Conservation (phyloP, 1,140 invertebrate genomes). For the Drosophila littoralis region DNA sequence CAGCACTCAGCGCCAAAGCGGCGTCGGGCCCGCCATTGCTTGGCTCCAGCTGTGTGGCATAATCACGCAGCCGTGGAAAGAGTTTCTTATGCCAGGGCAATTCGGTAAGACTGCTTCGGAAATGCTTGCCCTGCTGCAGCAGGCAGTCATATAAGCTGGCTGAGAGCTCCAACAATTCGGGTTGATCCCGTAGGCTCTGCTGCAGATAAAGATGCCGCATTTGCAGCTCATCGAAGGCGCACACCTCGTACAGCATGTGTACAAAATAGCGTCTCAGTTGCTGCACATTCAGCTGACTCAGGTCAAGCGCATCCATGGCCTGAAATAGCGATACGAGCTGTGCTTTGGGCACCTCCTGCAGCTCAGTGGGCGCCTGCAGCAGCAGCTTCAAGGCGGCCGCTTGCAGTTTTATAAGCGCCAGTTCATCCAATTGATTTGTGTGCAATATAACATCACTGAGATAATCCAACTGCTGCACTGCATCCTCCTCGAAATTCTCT, state of each 20-base stretch:
- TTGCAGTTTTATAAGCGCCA: slow-evolving; percentile 74
- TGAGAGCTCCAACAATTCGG: slow-evolving; percentile 29
- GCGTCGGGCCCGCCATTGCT: slow-evolving; percentile 7
- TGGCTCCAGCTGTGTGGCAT: slow-evolving; percentile 19
- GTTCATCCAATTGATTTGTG: slow-evolving; percentile 54
- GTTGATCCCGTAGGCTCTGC: slow-evolving; percentile 37
- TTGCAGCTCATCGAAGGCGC: slow-evolving; percentile 58
- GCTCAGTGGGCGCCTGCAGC: slow-evolving; percentile 13
- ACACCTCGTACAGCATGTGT: slow-evolving; percentile 68
- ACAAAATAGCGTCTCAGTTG: slow-evolving; percentile 44
- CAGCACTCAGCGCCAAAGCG: slow-evolving; percentile 53
- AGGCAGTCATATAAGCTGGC: slow-evolving; percentile 31
- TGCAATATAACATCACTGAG: slow-evolving; percentile 58
- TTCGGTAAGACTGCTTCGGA: neutral
- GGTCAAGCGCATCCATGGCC: slow-evolving; percentile 30
- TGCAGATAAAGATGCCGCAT: slow-evolving; percentile 64
- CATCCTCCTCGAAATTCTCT: slow-evolving; percentile 11
- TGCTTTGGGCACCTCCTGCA: slow-evolving; percentile 6
- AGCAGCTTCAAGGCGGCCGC: slow-evolving; percentile 57
- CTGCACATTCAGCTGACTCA: slow-evolving; percentile 38
- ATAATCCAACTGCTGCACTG: slow-evolving; percentile 15
- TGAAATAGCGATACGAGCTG: slow-evolving; percentile 37
- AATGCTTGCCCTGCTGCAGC: neutral
- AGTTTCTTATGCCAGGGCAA: slow-evolving; percentile 79
- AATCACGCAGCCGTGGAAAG: slow-evolving; percentile 72